These are phyloP conservation scores for Smittia sp. DNA, from an alignment of 2,888 invertebrate species.

Conservation along the genomic window DNA sequence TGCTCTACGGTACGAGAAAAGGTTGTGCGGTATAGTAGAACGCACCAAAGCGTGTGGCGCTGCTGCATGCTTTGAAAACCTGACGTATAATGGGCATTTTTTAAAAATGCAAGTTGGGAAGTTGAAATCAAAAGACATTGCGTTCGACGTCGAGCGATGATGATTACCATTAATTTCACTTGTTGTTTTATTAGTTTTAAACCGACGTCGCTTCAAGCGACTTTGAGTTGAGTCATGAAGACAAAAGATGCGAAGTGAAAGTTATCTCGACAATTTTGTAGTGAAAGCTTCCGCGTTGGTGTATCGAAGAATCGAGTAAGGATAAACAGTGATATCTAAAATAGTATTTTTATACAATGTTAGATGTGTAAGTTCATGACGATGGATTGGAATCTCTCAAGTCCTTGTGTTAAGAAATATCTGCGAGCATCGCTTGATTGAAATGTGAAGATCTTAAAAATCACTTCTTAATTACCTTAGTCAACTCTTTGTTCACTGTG, in stretches of 20 bases:
- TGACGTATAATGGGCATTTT: conserved; percentile 23
- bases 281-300: no score
- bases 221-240: no score
- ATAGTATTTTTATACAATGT: conserved; percentile 5
- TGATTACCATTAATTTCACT: background rate
- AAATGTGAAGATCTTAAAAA: no score
- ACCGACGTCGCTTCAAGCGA: no score
- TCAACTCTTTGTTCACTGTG: no score
- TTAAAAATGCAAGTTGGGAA: background rate
- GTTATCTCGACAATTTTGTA: no score
- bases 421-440: no score
- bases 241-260: no score
- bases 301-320: background rate
- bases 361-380: background rate
- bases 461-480: no score
- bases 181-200: no score
- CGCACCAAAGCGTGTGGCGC: conserved; percentile 15
- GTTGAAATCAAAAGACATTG: background rate
- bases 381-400: no score
- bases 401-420: no score
- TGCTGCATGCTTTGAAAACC: conserved; percentile 30
- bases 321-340: background rate
- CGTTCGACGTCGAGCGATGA: background rate
- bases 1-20: conserved; percentile 74
- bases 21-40: conserved; percentile 73